Conservation (phyloP, 1,140 invertebrate genomes). For the Colletes latitarsis region DNA sequence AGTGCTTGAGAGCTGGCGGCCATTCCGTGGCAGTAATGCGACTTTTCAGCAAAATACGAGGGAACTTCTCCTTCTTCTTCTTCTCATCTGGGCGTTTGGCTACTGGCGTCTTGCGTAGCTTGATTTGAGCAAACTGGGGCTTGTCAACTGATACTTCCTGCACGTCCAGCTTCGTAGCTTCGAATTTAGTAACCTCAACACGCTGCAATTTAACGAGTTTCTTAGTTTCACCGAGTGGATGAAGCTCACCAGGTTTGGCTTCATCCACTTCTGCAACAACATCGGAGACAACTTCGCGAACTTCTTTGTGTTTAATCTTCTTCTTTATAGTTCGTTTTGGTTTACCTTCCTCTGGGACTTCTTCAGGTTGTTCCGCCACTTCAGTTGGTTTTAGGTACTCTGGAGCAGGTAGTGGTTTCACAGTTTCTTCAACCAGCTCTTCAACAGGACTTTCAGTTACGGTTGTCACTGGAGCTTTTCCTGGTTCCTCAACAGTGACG, state of each 20-base stretch:
- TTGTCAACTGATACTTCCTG: constrained; percentile 52
- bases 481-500: too few species aligned
- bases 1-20: constrained; percentile 81
- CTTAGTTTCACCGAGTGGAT: constrained; percentile 29
- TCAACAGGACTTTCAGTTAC: constrained; percentile 66
- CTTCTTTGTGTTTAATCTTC: constrained; percentile 14
- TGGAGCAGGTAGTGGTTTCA: constrained; percentile 44
- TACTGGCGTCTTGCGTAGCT: constrained; percentile 65
- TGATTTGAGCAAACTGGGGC: constrained; percentile 58
- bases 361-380: constrained; percentile 71
- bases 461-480: constrained; percentile 24
- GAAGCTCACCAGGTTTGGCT: constrained; percentile 55
- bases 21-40: constrained; percentile 83
- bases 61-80: constrained; percentile 83
- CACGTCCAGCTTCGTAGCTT: constrained; percentile 75
- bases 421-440: constrained; percentile 46
- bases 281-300: constrained; percentile 31
- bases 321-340: constrained; percentile 60
- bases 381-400: constrained; percentile 58
- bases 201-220: constrained; percentile 69
- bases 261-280: constrained; percentile 74
- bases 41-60: constrained; percentile 85
- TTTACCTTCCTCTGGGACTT: constrained; percentile 73
- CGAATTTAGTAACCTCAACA: constrained; percentile 71
- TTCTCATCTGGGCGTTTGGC: constrained; percentile 80